These are phyloP conservation scores for Nannospalax galili DNA, from an alignment of 2,113 vertebrate genomes.

Conservation along the genomic window DNA sequence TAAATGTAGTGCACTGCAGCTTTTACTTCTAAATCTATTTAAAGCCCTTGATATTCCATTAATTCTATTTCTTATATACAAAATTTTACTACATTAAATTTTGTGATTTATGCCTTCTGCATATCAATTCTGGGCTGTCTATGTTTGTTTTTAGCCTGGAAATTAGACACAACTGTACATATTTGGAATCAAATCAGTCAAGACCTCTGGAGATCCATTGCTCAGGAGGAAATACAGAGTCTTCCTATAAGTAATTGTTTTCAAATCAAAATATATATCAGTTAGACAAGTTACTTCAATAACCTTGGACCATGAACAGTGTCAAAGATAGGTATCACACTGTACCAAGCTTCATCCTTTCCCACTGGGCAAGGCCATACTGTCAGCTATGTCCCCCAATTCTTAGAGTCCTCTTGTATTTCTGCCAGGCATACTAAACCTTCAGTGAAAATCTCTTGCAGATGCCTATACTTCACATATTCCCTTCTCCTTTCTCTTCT, in stretches of 20 bases:
- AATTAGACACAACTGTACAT: neutral
- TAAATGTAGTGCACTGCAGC: neutral
- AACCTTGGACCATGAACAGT: neutral
- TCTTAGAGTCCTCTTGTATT: neutral
- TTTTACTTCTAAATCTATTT: slow-evolving; percentile 7
- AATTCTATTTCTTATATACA: neutral
- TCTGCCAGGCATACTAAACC: neutral
- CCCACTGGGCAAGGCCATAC: neutral
- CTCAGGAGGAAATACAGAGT: neutral
- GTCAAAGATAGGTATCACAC: neutral
- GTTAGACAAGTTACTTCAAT: neutral
- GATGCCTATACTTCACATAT: neutral
- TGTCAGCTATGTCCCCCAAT: neutral
- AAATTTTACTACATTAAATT: neutral
- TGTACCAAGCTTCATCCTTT: neutral
- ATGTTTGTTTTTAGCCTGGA: neutral
- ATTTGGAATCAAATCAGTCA: neutral
- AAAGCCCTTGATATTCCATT: neutral
- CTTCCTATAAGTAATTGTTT: neutral
- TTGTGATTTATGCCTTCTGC: neutral
- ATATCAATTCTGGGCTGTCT: neutral
- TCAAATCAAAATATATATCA: neutral
- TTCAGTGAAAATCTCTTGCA: neutral
- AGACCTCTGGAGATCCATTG: neutral
- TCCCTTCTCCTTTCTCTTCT: neutral